A percentile compares a stretch with the other conserved stretches of the same genome.
Evolutionary conservation across 2,797 vertebrate species (phyloP).

Genomic region (Silurus aristotelis): DNA sequence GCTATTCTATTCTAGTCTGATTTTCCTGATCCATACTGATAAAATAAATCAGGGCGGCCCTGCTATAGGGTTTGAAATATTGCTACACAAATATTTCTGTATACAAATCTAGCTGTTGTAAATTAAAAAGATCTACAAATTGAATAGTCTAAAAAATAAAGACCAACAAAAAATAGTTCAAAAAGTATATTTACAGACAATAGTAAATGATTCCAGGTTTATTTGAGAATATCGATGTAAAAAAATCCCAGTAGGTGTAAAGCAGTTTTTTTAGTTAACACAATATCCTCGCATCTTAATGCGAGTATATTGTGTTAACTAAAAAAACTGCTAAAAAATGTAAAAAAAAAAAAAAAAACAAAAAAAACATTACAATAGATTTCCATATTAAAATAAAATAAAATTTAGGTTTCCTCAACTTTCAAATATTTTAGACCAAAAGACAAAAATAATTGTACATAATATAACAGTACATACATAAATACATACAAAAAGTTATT

Average conservation of each 20-base stretch:
- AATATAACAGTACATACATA: neutral
- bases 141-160: neutral
- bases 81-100: neutral
- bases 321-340: too few relatives aligned
- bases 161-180: neutral
- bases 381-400: neutral
- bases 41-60: neutral
- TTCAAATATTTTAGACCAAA: neutral
- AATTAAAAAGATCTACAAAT: neutral
- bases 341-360: too few relatives aligned
- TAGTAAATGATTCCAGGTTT: neutral
- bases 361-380: neutral
- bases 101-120: neutral
- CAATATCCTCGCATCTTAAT: neutral
- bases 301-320: too few relatives aligned
- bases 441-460: neutral
- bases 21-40: neutral
- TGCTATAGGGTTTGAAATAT: neutral
- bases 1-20: neutral
- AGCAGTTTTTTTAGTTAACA: neutral
- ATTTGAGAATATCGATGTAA: neutral
- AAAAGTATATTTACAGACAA: neutral
- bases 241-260: neutral
- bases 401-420: neutral
- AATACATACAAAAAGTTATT: neutral